Base-by-base conservation (phyloP, 1,140 invertebrate species). In the Lutraria rhynchaena region DNA sequence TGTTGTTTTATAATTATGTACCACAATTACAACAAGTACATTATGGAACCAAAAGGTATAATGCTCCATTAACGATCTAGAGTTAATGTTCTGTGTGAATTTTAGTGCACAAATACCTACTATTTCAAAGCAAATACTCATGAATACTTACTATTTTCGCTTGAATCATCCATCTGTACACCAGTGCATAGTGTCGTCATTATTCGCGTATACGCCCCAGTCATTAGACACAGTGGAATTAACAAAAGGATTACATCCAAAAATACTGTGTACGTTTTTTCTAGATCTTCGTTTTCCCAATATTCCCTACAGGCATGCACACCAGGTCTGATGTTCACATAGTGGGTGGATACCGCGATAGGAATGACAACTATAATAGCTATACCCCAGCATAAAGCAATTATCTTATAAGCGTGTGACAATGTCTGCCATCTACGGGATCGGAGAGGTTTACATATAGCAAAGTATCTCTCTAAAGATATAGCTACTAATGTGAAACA, bases 401-500 rank as follows among this genome's bases (percentile, higher is more conserved):
- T 88, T 27, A 82, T 96, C 92, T 96, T 97, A 92, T 97, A 97
- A n/a, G 96, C 96, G 89, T 98, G 96, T 81, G 95, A 96, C 65
- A 96, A 94, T 0, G 97, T 98, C 92, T 98, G 97, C 97, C 97
- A 98, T 95, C 94, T 77, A 11, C 91, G 73, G 1, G 90, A 91
- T 27, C 85, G 84, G 7, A 98, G 89, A 0, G 97, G 97, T 80
- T 96, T 94, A 88, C 97, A 98, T 85, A 98, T 98, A 27, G 97
- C 97, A 90, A 97, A 98, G 92, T 97, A 98, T 0, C 97, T 93
- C 91, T 98, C 97, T 81, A 98, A 92, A 0, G 96, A 97, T 88
- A 98, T 98, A 0, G 96, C 96, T 19, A 98, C 97, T 55, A 98
- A 89, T 0, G 97, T 98, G 96, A 96, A 98, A 0, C 96, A 96